A percentile compares a stretch with the other conserved stretches of the same genome.
Conservation (phyloP, 2,113 vertebrate genomes). For the Ptychochromis oligacanthus region DNA sequence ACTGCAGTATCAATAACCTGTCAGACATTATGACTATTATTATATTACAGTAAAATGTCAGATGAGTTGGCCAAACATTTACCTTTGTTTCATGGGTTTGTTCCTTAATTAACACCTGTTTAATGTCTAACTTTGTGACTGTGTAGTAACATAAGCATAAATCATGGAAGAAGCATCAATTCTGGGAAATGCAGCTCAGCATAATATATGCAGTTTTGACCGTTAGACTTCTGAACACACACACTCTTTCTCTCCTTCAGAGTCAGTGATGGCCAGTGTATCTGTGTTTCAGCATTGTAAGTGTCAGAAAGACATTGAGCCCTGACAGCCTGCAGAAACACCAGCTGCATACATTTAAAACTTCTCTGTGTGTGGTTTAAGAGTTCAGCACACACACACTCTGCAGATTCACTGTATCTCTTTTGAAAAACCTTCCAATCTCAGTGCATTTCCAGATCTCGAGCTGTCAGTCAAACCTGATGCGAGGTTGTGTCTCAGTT, state of each 20-base stretch:
- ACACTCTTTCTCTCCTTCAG: background rate
- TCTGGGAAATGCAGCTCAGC: background rate
- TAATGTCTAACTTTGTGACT: background rate
- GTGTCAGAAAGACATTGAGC: constrained; percentile 28
- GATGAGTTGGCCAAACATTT: too few relatives aligned
- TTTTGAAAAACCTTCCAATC: background rate
- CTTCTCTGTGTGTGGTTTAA: background rate
- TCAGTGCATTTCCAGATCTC: background rate
- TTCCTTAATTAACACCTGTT: background rate
- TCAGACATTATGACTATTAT: too few relatives aligned
- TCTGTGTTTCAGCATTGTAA: constrained; percentile 5
- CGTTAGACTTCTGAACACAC: background rate
- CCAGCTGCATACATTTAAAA: constrained; percentile 28
- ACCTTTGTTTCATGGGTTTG: background rate
- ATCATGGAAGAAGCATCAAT: background rate
- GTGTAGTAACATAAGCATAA: background rate
- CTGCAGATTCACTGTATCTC: background rate
- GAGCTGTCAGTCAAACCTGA: background rate
- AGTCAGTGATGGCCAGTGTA: background rate
- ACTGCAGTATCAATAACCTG: background rate
- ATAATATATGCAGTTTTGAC: background rate
- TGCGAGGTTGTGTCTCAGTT: background rate
- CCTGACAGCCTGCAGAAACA: constrained; percentile 24
- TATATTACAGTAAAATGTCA: too few relatives aligned
- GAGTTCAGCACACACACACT: background rate